Evolutionary conservation across 2,113 vertebrate species (phyloP).

Genomic region (Mormyrus lacerda): DNA sequence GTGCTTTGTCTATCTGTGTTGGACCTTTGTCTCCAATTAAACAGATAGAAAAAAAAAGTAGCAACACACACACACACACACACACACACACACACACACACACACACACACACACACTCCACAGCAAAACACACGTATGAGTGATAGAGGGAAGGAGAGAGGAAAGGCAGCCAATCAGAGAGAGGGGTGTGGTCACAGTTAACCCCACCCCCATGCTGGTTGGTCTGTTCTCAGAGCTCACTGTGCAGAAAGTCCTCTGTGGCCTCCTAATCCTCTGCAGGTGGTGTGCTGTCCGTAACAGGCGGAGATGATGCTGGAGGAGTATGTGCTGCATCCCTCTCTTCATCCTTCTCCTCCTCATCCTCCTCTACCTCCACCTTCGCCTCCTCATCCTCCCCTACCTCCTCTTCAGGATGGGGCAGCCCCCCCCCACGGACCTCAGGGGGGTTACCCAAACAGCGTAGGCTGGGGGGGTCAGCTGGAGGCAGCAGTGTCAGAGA

Average conservation of each 20-base stretch:
- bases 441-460: constrained; percentile 41
- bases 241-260: neutral
- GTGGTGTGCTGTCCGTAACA: constrained; percentile 6
- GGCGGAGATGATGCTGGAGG: constrained; percentile 7
- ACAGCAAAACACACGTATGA: neutral
- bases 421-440: neutral
- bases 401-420: neutral
- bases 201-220: neutral
- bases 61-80: neutral
- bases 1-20: neutral
- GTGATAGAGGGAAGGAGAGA: neutral
- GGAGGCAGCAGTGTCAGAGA: constrained; percentile 87
- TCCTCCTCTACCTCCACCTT: neutral
- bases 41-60: neutral
- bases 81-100: neutral
- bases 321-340: constrained; percentile 8
- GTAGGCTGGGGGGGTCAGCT: constrained; percentile 70
- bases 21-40: neutral
- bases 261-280: constrained; percentile 20
- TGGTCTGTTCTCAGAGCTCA: neutral
- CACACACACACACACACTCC: neutral
- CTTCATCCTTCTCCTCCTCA: neutral
- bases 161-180: neutral
- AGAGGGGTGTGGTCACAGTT: neutral
- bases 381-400: neutral